These are phyloP conservation scores for Monopis laevigella DNA, from an alignment of 2,888 invertebrate species.

Conservation along the genomic window DNA sequence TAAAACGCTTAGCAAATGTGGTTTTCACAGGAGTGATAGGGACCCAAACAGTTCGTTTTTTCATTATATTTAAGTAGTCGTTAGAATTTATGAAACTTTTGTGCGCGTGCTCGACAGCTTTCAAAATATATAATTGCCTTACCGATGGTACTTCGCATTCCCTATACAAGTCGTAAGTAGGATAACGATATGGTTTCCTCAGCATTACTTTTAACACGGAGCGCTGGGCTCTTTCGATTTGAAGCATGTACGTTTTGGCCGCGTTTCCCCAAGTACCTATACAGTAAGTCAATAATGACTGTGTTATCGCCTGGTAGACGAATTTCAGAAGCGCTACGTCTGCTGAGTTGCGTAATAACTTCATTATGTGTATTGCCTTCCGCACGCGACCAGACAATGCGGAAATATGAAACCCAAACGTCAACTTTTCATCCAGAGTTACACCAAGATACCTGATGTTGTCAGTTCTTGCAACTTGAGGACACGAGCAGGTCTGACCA, in stretches of 20 bases:
- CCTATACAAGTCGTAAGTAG: neutral
- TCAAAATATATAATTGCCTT: conserved; percentile 2
- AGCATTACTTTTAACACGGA: conserved; percentile 12
- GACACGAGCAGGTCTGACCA: neutral
- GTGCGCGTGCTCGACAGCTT: neutral
- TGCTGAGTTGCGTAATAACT: conserved; percentile 16
- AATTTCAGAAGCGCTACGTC: conserved; percentile 15
- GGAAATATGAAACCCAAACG: conserved; percentile 14
- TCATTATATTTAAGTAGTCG: neutral
- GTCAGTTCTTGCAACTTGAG: neutral
- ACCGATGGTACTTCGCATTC: conserved; percentile 1
- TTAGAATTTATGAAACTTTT: neutral
- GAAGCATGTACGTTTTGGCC: conserved; percentile 12
- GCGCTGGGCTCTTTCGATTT: conserved; percentile 15
- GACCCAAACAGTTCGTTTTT: neutral
- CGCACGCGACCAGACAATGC: conserved; percentile 15
- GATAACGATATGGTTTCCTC: conserved; percentile 7
- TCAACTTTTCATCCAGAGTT: conserved; percentile 14
- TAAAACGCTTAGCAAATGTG: neutral
- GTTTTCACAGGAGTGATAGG: neutral
- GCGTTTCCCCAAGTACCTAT: conserved; percentile 18
- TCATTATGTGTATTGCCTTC: conserved; percentile 18
- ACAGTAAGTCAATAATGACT: conserved; percentile 19
- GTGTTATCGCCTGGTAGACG: conserved; percentile 18
- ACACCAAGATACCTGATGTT: conserved; percentile 13